Evolutionary conservation across 2,797 vertebrate species (phyloP).

Genomic region (Kryptopterus vitreolus): DNA sequence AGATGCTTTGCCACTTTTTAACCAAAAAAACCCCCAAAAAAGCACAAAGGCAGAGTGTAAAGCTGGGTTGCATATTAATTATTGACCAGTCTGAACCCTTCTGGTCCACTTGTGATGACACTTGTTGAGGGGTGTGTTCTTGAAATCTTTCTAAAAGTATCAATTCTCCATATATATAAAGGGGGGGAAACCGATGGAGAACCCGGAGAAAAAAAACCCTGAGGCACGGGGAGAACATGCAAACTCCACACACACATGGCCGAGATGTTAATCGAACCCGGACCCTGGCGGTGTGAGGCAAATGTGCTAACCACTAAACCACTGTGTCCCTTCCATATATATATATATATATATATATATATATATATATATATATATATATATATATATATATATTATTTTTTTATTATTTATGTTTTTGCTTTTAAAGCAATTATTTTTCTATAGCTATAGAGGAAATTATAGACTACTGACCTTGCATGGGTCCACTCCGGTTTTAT

Average conservation of each 20-base stretch:
- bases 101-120: neutral
- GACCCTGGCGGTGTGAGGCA: no score
- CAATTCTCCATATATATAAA: neutral
- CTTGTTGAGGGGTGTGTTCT: neutral
- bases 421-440: neutral
- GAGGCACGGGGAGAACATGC: no score
- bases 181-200: no score
- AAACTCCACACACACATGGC: no score
- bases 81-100: constrained; percentile 6
- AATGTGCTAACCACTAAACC: no score
- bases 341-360: no score
- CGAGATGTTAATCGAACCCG: no score
- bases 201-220: no score
- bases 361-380: no score
- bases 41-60: neutral
- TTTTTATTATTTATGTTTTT: neutral
- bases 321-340: no score
- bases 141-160: neutral
- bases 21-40: neutral
- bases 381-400: no score
- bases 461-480: neutral
- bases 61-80: neutral
- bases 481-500: neutral
- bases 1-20: neutral
- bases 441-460: neutral